Base-by-base conservation (phyloP, 2,888 invertebrate species). In the Rugalucina vietnamica region DNA sequence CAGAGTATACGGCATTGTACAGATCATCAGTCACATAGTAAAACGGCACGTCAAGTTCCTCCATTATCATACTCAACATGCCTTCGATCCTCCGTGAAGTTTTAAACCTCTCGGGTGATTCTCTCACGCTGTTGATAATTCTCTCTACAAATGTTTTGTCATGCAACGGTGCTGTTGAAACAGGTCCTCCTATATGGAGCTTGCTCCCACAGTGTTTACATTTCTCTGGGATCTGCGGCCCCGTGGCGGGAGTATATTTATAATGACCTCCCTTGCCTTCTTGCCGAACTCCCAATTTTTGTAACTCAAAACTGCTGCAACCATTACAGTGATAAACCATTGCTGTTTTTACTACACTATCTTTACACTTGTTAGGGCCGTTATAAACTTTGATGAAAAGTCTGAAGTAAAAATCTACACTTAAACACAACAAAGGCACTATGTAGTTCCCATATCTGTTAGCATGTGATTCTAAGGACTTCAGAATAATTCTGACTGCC, bases 351-450 rank as follows among this genome's bases (percentile, higher is more conserved):
- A 97, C 97, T 77, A 90, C 91, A 0, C 93, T 91, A 60, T 96
- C 96, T 95, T 99, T 99, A 92, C 98, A 99, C 90, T 97, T 97
- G 60, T 96, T 95, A 76, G 97, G 97, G 50, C 98, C 97, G 0
- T 97, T 96, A 91, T 96, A 97, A 0, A 99, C 96, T 91, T 97
- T 96, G 0, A 99, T 98, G 95, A 99, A 99, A 12, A 99, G 97
- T 83, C 99, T 96, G 54, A 99, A 97, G 94, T 99, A 99, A 95
- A 99, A 99, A 95, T 99, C 99, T 0, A 97, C 98, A 32, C 98
- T 98, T 87, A 99, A 95, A 36, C 98, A 98, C 1, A 99, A 94
- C 65, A 99, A 93, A 0, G 99, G 99, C 60, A 97, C 97, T 90
- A 99, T 98, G 95, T 98, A 98, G 86, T 98, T 96, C 3, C 98